phyloP scores from a whole-genome alignment of 2,797 vertebrate species.

The Apodemus agrarius region DNA sequence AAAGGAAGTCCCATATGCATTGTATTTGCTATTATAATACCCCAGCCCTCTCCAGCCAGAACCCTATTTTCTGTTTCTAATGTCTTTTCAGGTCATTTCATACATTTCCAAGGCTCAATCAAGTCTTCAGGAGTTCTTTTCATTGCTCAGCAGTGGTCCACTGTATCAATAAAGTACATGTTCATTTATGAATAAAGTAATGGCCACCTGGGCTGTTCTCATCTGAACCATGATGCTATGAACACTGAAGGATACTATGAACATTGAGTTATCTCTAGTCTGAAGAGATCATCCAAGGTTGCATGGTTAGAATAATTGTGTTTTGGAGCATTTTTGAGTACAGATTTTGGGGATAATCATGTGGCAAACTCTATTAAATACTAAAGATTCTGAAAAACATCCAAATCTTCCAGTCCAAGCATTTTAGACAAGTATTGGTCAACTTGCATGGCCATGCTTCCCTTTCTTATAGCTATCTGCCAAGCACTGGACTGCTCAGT shows the following conservation, averaged over 20 bases:
- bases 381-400: background rate
- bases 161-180: background rate
- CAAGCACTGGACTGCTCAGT: background rate
- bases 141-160: background rate
- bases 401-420: background rate
- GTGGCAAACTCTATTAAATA: background rate
- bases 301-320: background rate
- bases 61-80: background rate
- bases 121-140: background rate
- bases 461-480: background rate
- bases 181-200: background rate
- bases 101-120: background rate
- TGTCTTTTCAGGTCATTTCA: background rate
- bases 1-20: background rate
- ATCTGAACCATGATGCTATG: background rate
- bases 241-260: background rate
- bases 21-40: background rate
- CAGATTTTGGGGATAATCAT: background rate
- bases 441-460: background rate
- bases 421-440: background rate
- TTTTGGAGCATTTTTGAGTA: background rate
- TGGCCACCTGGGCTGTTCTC: background rate
- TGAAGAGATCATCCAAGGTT: background rate
- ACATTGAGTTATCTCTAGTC: background rate
- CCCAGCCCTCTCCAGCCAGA: background rate